phyloP scores from a whole-genome alignment of 30 jellyfish, hydroid and myxozoan genomes.

The Hydractinia symbiolongicarpus region DNA sequence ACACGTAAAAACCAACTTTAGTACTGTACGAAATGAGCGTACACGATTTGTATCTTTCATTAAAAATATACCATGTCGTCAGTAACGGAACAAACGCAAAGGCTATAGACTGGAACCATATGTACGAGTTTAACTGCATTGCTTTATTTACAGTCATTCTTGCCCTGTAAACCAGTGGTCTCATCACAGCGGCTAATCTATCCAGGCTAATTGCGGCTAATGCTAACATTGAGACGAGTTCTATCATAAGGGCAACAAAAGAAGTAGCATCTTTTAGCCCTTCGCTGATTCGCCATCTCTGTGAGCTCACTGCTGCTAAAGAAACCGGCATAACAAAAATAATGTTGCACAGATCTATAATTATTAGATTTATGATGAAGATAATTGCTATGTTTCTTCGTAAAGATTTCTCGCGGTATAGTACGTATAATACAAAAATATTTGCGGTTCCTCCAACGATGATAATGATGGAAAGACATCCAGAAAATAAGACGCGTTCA shows the following conservation, averaged over 20 bases:
- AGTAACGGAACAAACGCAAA: conserved; percentile 51
- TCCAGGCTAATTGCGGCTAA: conserved; percentile 70
- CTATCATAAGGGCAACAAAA: conserved; percentile 55
- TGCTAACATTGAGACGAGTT: conserved; percentile 68
- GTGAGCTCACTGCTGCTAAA: conserved; percentile 21
- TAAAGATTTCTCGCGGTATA: conserved; percentile 43
- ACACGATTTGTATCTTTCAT: conserved; percentile 53
- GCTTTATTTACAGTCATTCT: conserved; percentile 68
- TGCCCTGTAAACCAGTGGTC: conserved; percentile 69
- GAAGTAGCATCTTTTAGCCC: conserved; percentile 38
- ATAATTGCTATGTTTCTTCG: conserved; percentile 69
- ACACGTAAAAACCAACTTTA: conserved; percentile 26
- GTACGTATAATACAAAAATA: conserved; percentile 40
- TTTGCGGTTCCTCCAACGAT: conserved; percentile 48
- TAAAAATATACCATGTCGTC: conserved; percentile 48
- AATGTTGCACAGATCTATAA: conserved; percentile 61
- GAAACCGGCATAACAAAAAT: conserved; percentile 81
- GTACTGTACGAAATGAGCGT: conserved; percentile 40
- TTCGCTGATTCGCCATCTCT: conserved; percentile 36
- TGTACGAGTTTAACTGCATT: conserved; percentile 37
- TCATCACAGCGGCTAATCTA: conserved; percentile 84
- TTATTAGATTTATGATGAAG: conserved; percentile 52
- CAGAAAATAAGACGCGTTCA: conserved; percentile 36
- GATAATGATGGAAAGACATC: conserved; percentile 28
- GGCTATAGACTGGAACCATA: conserved; percentile 60